Conservation (phyloP, 2,113 vertebrate species). For the mouse (Mus musculus) region DNA sequence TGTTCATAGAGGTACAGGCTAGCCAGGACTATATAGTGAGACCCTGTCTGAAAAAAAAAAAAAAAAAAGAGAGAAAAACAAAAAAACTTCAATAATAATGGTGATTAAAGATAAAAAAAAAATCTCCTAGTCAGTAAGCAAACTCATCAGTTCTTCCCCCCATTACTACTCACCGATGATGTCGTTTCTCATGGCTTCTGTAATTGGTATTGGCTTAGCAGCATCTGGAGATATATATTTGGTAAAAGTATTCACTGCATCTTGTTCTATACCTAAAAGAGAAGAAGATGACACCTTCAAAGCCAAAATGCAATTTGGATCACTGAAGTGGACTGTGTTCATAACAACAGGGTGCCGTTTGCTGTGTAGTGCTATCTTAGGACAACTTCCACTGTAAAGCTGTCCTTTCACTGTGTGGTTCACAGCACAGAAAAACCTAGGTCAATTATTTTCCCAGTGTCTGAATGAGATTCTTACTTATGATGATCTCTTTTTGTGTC, state of each 20-base stretch:
- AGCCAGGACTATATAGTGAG: neutral
- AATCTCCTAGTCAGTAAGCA: neutral
- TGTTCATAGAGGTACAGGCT: neutral
- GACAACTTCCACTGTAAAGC: neutral
- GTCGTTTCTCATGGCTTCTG: conserved; percentile 96
- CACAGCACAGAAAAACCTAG: neutral
- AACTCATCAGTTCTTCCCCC: neutral
- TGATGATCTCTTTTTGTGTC: neutral
- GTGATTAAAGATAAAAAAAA: neutral
- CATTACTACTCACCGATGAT: conserved; percentile 93
- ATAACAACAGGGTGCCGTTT: neutral
- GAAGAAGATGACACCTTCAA: conserved; percentile 66
- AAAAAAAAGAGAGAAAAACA: neutral
- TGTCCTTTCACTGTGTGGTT: neutral
- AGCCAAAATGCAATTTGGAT: conserved; percentile 25
- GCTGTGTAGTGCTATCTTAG: neutral
- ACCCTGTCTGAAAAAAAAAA: neutral
- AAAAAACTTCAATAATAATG: neutral
- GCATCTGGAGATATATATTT: conserved; percentile 99
- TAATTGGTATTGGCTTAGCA: conserved; percentile 96
- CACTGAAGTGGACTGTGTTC: neutral
- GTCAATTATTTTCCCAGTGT: neutral
- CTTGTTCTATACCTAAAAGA: conserved; percentile 95
- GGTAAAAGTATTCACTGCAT: conserved; percentile 98
- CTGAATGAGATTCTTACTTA: neutral